These are phyloP conservation scores for Bruchidius siliquastri DNA, from an alignment of 2,888 invertebrate species.

Conservation along the genomic window DNA sequence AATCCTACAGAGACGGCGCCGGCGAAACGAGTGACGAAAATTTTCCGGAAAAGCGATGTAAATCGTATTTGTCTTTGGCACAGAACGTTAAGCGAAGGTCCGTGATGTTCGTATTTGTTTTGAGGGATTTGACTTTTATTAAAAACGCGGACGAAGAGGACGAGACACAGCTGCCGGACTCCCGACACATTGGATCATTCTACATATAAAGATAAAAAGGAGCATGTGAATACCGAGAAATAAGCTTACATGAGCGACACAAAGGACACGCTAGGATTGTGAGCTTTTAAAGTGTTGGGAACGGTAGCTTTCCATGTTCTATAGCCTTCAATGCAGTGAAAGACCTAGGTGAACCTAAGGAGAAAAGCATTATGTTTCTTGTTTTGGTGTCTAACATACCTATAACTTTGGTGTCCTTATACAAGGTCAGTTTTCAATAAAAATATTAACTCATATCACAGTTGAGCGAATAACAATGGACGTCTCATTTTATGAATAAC, in stretches of 20 bases:
- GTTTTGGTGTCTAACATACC: too few species aligned
- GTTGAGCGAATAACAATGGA: too few species aligned
- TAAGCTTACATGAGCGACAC: neutral
- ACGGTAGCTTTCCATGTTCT: too few species aligned
- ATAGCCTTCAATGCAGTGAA: too few species aligned
- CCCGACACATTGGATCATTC: neutral
- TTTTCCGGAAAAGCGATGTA: neutral
- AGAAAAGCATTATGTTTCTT: too few species aligned
- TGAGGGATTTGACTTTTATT: neutral
- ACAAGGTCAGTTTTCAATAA: too few species aligned
- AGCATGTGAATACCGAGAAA: neutral
- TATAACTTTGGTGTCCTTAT: too few species aligned
- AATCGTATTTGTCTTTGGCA: neutral
- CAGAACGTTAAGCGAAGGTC: neutral
- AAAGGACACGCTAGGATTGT: neutral
- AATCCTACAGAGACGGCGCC: neutral
- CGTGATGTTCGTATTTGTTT: neutral
- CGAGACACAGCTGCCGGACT: neutral
- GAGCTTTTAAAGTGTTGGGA: too few species aligned
- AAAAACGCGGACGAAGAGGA: neutral
- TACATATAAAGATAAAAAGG: neutral
- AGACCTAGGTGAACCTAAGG: too few species aligned
- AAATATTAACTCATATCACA: too few species aligned
- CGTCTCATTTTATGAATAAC: too few species aligned
- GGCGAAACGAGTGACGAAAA: neutral